These are phyloP conservation scores for Luidia sarsii DNA, from an alignment of 53 echinoderm and acorn worm species.

Conservation along the genomic window DNA sequence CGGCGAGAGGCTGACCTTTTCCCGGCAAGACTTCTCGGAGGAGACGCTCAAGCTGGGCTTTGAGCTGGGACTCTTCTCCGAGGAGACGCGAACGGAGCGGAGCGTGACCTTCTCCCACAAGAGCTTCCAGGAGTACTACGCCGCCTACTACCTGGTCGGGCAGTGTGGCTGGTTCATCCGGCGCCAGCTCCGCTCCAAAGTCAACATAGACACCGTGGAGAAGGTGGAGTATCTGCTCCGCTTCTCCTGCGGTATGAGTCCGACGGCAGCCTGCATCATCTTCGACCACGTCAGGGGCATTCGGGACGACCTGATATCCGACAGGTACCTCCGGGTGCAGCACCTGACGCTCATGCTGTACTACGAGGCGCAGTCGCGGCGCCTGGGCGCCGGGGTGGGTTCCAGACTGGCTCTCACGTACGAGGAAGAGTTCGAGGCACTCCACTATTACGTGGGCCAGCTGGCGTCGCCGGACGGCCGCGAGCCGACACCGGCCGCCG, in stretches of 20 bases:
- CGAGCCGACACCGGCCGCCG: background rate
- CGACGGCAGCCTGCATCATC: background rate
- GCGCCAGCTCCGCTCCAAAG: background rate
- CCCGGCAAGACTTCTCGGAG: background rate
- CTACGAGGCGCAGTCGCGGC: conserved; percentile 13
- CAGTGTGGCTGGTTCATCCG: background rate
- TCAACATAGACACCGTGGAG: background rate
- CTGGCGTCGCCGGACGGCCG: background rate
- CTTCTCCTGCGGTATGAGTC: conserved; percentile 7
- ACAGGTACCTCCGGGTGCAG: conserved; percentile 16
- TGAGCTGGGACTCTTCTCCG: background rate
- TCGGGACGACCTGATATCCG: background rate
- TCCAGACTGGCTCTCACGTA: conserved; percentile 14
- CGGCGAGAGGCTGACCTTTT: background rate
- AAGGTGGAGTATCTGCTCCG: conserved; percentile 5
- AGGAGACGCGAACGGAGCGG: background rate
- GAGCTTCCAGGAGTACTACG: background rate
- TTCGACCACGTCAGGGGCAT: background rate
- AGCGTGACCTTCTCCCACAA: background rate
- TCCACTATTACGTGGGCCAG: background rate
- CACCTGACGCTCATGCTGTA: conserved; percentile 19
- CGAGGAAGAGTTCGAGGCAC: conserved; percentile 15
- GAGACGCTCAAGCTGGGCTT: background rate
- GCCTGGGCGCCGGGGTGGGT: background rate
- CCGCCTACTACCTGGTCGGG: background rate